phyloP scores from a whole-genome alignment of 2,113 vertebrate genomes.

The Chrysochloris asiatica region DNA sequence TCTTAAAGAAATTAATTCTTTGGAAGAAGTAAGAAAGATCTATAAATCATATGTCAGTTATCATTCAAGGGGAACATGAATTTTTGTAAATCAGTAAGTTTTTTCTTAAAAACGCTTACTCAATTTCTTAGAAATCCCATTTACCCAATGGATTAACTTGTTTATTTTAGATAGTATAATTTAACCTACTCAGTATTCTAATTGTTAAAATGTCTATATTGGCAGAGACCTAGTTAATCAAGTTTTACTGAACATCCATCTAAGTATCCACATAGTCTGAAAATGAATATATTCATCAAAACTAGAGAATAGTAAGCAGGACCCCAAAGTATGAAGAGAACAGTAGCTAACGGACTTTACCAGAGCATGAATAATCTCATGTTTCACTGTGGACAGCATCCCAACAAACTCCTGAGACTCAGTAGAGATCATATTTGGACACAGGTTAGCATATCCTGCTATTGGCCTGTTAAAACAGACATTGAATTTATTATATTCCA shows the following conservation, averaged over 20 bases:
- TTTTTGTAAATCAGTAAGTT: neutral
- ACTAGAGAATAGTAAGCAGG: neutral
- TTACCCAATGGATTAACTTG: neutral
- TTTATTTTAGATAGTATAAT: conserved; percentile 47
- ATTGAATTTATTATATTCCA: conserved; percentile 60
- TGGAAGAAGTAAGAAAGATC: neutral
- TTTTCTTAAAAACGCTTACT: conserved; percentile 13
- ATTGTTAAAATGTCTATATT: conserved; percentile 16
- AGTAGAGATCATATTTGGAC: conserved; percentile 96
- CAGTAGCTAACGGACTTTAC: conserved; percentile 80
- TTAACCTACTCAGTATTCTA: neutral
- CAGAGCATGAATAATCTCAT: conserved; percentile 98
- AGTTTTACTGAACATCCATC: neutral
- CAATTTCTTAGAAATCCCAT: conserved; percentile 12
- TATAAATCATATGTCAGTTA: neutral
- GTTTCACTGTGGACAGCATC: conserved; percentile 98
- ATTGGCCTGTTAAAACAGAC: conserved; percentile 88
- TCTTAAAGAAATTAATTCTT: conserved; percentile 19
- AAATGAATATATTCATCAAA: conserved; percentile 24
- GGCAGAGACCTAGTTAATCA: conserved; percentile 21
- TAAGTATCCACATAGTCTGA: conserved; percentile 33
- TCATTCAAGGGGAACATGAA: conserved; percentile 1
- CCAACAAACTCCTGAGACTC: conserved; percentile 95
- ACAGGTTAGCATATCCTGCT: conserved; percentile 98
- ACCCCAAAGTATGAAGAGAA: neutral